Evolutionary conservation across 2,797 vertebrate species (phyloP), one percentile per base, ranked within the genome.

Genomic region (Mus spretus): DNA sequence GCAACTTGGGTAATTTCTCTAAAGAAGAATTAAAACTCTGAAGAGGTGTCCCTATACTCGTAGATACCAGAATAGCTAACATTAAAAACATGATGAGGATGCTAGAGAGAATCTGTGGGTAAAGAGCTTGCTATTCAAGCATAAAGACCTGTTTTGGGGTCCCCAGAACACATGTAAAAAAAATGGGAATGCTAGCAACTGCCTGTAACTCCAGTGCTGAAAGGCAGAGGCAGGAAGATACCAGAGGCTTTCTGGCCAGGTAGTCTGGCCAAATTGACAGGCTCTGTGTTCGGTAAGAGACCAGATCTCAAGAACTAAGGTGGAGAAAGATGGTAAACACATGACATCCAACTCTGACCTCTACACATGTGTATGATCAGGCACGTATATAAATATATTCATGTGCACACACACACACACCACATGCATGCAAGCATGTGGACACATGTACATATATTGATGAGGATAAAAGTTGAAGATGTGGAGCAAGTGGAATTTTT

Each of bases 11-110:
- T 40, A 40, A 40, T 40, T 40, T 40, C 37, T 40, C 37, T 40
- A 40, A 40, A 40, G 37, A 40, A 40, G 93, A 89, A 96, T 55
- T 82, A 75, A 89, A 92, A 79, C 20, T n/a, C 74, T 37, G 75
- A 74, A 94, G 34, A 91, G 4, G 85, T 34, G 19, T 14, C 2
- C 4, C 4, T 53, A 55, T 53, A n/a, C 3, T 14, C 2, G 14
- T 40, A 47, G 34, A 79, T 2, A 37, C 57, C 37, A 85, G 75
- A 90, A 85, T 1, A 53, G 20, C 67, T 70, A 44, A 6, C 17
- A 12, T 37, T 87, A 37, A 53, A 72, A 17, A 15, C 6, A 37
- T 11, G 22, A 55, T 72, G 50, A 17, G 44, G 20, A n/a, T 37
- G 34, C 20, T 86, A 34, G 2, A 34, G 34, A 55, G 40, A 44